Base-by-base conservation (phyloP, 2,888 invertebrate genomes). In the Salticus scenicus region DNA sequence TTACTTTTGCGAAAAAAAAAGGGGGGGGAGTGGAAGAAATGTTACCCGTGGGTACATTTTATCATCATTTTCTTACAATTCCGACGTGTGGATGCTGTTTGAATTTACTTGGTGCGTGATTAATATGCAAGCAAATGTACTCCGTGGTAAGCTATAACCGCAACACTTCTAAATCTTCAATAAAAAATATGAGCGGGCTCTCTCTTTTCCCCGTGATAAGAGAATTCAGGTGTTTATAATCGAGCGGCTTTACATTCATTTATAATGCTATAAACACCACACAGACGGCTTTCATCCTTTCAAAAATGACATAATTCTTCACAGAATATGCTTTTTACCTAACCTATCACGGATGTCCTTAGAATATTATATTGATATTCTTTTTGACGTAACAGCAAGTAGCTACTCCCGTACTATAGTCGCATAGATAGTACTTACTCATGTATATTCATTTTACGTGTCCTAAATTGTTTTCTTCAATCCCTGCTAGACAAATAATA, bases 1-100 rank as follows among this genome's bases (percentile, higher is more conserved):
- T 42, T 28, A 30, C 8, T 20, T 30, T 73, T 31, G n/a, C n/a
- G n/a, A n/a, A 10, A 51, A 42, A 33, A 69, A 31, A 27, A 33
- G 63, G 14, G 1, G 17, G 27, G 30, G 30, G 17, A 64, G 42
- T 33, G 64, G 57, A 70, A 57, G 74, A 63, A 82, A 82, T 70
- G 75, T 24, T 63, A 64, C 81, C 81, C 64, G 31, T 8, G 75
- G 75, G 81, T 57, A 82, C 64, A 75, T 82, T 82, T 82, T 82
- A 82, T 82, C 81, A 82, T 82, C 81, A 75, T 82, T 82, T 75
- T 27, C 31, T 14, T 28, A 17, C 47, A 28, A 47, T 17, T 14
- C 28, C 30, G 28, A 47, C 30, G 27, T 57, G 28, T 51, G 31
- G 30, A 76, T 63, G 28, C n/a, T 17, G 30, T 70, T 64, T 27